Evolutionary conservation across 2,113 vertebrate genomes (phyloP).

Genomic region (Clarias batrachus): DNA sequence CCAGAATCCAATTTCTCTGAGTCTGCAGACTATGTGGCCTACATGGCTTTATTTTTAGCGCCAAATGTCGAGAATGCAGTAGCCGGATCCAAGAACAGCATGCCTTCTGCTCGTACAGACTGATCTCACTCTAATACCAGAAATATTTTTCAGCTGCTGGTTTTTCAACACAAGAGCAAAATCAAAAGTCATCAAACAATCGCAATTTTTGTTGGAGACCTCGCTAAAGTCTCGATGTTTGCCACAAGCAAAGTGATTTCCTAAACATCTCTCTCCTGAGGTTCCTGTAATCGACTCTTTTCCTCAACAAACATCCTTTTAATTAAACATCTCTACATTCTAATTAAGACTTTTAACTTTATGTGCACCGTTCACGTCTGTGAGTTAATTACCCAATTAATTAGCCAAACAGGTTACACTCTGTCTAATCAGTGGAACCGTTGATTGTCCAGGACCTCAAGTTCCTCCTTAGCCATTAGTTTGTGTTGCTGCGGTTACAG

Average conservation of each 20-base stretch:
- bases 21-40: background rate
- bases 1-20: background rate
- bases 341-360: slow-evolving; percentile 57
- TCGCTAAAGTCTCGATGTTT: slow-evolving; percentile 25
- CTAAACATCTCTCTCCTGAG: slow-evolving; percentile 22
- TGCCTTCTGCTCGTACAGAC: background rate
- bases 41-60: background rate
- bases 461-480: background rate
- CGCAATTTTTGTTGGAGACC: too few relatives aligned
- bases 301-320: slow-evolving; percentile 42
- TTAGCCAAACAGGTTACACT: slow-evolving; percentile 46
- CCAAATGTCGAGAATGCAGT: background rate
- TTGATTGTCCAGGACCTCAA: background rate
- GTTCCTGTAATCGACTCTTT: slow-evolving; percentile 33
- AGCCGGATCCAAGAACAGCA: background rate
- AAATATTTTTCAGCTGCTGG: background rate
- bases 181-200: background rate
- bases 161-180: background rate
- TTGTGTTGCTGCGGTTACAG: background rate
- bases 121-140: background rate
- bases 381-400: slow-evolving; percentile 59
- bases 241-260: slow-evolving; percentile 30
- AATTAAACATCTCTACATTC: slow-evolving; percentile 45
- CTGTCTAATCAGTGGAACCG: slow-evolving; percentile 40
- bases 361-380: slow-evolving; percentile 25